Evolutionary conservation across 2,888 invertebrate genomes (phyloP).

Genomic region (Diarsia brunnea): DNA sequence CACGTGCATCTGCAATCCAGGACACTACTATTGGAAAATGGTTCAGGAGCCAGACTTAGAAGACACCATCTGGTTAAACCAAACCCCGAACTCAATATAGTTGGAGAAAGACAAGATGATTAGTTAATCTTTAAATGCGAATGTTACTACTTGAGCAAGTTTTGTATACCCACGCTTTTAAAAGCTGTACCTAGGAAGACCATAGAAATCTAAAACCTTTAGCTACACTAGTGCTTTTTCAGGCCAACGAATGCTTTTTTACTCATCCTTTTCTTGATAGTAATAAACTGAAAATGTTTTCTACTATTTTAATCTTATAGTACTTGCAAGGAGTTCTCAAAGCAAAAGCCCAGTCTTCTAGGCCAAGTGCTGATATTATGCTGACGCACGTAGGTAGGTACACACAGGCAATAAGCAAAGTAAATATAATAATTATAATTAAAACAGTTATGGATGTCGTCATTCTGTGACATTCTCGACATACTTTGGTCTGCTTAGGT

Average conservation of each 20-base stretch:
- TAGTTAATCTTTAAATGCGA: neutral
- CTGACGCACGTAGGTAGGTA: slow-evolving; percentile 16
- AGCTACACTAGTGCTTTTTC: neutral
- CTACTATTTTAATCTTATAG: neutral
- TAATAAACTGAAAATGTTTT: neutral
- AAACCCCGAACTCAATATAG: neutral
- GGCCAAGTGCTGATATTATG: slow-evolving; percentile 28
- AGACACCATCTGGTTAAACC: neutral
- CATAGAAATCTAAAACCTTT: neutral
- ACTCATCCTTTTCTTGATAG: neutral
- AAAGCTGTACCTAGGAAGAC: neutral
- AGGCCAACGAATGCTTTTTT: neutral
- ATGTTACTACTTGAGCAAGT: neutral
- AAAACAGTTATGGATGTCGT: slow-evolving; percentile 11
- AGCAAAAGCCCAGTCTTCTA: slow-evolving; percentile 5
- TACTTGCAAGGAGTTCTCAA: too few relatives aligned
- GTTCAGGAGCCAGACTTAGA: neutral
- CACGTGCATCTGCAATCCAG: neutral
- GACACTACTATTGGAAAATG: neutral
- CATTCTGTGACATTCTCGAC: slow-evolving; percentile 34
- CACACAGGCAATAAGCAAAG: slow-evolving; percentile 31
- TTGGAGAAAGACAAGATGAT: neutral
- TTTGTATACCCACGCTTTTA: neutral
- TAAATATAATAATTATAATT: slow-evolving; percentile 45
- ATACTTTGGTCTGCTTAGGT: slow-evolving; percentile 20